Conservation (phyloP, 2,113 vertebrate species). For the Reinhardtius hippoglossoides region DNA sequence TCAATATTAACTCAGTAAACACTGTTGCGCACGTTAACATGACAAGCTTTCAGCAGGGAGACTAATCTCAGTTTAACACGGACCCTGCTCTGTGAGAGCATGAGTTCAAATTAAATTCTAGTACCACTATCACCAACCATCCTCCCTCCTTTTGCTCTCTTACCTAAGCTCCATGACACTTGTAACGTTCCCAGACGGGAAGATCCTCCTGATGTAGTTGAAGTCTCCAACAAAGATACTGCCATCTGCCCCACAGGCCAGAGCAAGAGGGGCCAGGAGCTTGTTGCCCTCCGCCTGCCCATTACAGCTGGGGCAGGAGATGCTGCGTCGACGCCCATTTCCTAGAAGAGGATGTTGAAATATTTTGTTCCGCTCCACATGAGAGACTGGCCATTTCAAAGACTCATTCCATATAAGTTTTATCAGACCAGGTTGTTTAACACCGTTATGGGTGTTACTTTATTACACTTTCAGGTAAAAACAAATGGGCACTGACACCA, state of each 20-base stretch:
- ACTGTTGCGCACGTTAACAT: too few relatives aligned
- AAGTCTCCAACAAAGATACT: constrained; percentile 98
- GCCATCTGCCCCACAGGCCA: constrained; percentile 94
- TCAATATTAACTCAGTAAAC: background rate
- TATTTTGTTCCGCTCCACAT: background rate
- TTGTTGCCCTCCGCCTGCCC: constrained; percentile 98
- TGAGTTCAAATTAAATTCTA: background rate
- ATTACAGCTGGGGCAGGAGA: constrained; percentile 98
- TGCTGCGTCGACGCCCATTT: constrained; percentile 94
- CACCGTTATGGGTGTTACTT: background rate
- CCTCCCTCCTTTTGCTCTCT: constrained; percentile 31
- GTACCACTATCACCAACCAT: background rate
- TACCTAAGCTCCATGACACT: constrained; percentile 98
- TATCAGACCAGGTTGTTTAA: background rate
- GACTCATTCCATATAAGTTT: background rate
- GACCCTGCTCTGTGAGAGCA: too few relatives aligned
- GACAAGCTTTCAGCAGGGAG: too few relatives aligned
- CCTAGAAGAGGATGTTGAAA: constrained; percentile 37
- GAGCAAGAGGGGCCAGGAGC: constrained; percentile 92
- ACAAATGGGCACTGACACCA: too few relatives aligned
- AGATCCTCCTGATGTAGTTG: constrained; percentile 97
- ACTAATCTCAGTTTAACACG: too few relatives aligned
- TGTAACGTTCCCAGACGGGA: constrained; percentile 96
- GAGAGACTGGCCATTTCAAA: background rate
- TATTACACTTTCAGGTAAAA: too few relatives aligned